Evolutionary conservation across 2,113 vertebrate species (phyloP), one percentile per base, ranked within the genome.

Genomic region (Menura novaehollandiae): DNA sequence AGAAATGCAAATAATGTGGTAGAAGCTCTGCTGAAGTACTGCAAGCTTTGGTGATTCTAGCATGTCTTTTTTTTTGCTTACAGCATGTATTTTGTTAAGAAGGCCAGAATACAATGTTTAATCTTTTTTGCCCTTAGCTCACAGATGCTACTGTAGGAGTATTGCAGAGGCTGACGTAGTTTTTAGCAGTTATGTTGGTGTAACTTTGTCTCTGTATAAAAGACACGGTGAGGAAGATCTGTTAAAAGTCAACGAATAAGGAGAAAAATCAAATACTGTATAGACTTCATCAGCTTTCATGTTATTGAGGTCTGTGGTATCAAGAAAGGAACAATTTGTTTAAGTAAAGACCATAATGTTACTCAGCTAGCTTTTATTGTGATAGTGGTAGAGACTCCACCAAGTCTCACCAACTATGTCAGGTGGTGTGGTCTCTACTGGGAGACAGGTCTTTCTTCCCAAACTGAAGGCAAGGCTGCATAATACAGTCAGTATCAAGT

Each of bases 141-240:
- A 94, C 95, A 96, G 94, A 96, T 96, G 96, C 95, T 96, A 88
- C 90, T 97, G 94, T 95, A 95, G 94, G 91, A 95, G 95, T 95
- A 95, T 28, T 96, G 92, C 93, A 96, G 95, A 91, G 94, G 93
- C 91, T 96, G 95, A 92, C 95, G 44, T 95, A 94, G 93, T 88
- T 96, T 95, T 95, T 97, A 97, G 95, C 94, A 97, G 93, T 91
- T 95, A 93, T 92, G 94, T 95, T 92, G 90, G 92, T 97, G 95
- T 95, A 96, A 96, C 93, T 95, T 94, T 83, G 56, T 90, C 63
- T 89, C 58, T 77, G 64, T 92, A n/a, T 89, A 94, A 92, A 94
- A 96, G 88, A 90, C 52, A 92, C 43, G 56, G 64, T 33, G 37
- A 95, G n/a, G 62, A 89, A 93, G 58, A 87, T 87, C 58, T 94